Evolutionary conservation across 2,113 vertebrate species (phyloP).

Genomic region (Psophia crepitans): DNA sequence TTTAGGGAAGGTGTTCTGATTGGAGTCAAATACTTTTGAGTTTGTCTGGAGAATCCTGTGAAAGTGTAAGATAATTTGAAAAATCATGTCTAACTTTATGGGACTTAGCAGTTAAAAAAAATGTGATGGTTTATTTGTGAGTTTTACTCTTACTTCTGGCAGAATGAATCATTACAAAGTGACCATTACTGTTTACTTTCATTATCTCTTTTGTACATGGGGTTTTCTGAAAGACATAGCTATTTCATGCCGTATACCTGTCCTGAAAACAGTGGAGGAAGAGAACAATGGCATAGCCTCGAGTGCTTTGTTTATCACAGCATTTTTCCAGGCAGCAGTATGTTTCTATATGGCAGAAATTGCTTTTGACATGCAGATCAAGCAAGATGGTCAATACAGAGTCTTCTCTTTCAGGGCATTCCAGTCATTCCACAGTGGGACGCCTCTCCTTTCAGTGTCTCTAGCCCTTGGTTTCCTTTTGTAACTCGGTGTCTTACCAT

Average conservation of each 20-base stretch:
- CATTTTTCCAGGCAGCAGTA: conserved; percentile 21
- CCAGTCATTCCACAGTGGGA: conserved; percentile 63
- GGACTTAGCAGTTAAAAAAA: background rate
- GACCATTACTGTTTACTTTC: background rate
- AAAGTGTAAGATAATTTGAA: background rate
- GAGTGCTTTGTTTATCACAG: conserved; percentile 64
- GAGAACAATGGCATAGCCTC: conserved; percentile 42
- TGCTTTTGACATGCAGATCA: conserved; percentile 79
- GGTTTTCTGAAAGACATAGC: background rate
- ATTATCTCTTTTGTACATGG: background rate
- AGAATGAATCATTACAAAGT: background rate
- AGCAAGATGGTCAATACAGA: conserved; percentile 69
- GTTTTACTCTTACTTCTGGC: background rate
- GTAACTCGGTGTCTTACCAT: conserved; percentile 25
- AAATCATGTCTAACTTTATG: background rate
- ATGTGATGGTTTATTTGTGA: background rate
- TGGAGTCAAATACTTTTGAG: background rate
- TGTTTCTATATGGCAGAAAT: conserved; percentile 39
- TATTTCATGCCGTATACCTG: conserved; percentile 29
- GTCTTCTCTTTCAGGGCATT: conserved; percentile 47
- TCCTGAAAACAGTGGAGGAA: conserved; percentile 32
- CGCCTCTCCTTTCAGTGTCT: conserved; percentile 59
- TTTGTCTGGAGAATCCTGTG: background rate
- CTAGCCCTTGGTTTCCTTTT: conserved; percentile 41
- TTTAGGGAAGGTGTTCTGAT: background rate